phyloP scores from a whole-genome alignment of 2,888 invertebrate genomes.

The Pocota personata region DNA sequence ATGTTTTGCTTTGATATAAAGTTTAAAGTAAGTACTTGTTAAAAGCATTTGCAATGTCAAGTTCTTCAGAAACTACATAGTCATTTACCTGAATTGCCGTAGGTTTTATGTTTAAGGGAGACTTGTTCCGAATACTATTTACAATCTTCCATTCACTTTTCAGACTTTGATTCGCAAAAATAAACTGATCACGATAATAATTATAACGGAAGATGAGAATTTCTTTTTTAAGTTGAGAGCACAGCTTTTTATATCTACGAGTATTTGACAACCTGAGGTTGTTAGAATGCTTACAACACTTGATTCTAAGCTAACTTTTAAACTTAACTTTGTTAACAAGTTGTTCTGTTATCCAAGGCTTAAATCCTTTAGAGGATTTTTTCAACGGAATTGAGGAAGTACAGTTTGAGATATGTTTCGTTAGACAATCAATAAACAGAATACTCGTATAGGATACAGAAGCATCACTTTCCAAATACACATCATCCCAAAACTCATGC shows the following conservation, averaged over 20 bases:
- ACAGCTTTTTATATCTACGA: background rate
- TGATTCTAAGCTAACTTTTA: background rate
- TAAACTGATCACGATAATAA: background rate
- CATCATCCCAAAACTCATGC: conserved; percentile 1
- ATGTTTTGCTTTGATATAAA: no score
- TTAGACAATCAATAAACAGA: background rate
- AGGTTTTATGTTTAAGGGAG: no score
- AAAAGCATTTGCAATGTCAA: no score
- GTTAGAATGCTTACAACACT: background rate
- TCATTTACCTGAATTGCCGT: no score
- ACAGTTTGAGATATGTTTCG: background rate
- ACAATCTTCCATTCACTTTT: no score
- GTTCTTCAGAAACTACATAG: no score
- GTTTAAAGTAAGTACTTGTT: no score
- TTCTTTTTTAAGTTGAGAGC: conserved; percentile 1
- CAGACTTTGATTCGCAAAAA: background rate
- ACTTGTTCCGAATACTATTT: no score
- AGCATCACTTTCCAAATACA: background rate
- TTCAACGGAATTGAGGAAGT: background rate
- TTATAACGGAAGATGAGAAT: background rate
- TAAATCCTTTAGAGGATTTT: background rate
- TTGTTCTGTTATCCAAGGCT: background rate
- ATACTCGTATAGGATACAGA: background rate
- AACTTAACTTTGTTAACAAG: conserved; percentile 3
- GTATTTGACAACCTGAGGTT: background rate